Base-by-base conservation (phyloP, 2,113 vertebrate genomes). In the Anser cygnoides region DNA sequence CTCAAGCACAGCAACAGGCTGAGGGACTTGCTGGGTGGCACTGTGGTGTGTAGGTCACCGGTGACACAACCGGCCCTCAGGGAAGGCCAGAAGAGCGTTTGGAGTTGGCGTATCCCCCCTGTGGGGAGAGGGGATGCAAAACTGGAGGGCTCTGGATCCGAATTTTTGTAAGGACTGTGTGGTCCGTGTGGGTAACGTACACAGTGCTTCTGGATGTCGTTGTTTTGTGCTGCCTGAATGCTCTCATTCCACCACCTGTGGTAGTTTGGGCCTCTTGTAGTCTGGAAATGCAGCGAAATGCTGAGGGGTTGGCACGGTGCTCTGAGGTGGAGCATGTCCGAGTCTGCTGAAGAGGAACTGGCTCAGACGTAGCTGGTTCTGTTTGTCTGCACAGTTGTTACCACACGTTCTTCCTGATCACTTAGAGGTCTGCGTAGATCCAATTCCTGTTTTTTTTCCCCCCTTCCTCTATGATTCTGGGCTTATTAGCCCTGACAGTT, bases 401-500 rank as follows among this genome's bases (percentile, higher is more conserved):
- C 87, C 87, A 91, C 67, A 4, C 6, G 1, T 83, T 96, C 91
- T 92, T 57, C 5, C 3, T 50, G 90, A 94, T 90, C 95, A 44
- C 76, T 41, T 59, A 78, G 43, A 74, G 90, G 81, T 91, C 59
- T 61, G 61, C 93, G 62, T 83, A 76, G 93, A 90, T 97, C 85
- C 37, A 68, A 7, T 93, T 91, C 77, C 35, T 33, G 13, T 0
- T 59, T 72, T 87, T 81, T 65, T 26, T 63, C 29, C 18, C 8
- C 49, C 44, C n/a, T 37, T 87, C 49, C 78, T 76, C 17, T 87
- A 14, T 44, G 58, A 88, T 87, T 92, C 55, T 70, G 50, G 79
- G 33, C 61, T 92, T 91, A 94, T 90, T 84, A 93, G 58, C 87
- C 57, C 37, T 70, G 87, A 74, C 89, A 91, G 70, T 92, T 90